Base-by-base conservation (phyloP, 2,888 invertebrate species). In the Notodonta dromedarius region DNA sequence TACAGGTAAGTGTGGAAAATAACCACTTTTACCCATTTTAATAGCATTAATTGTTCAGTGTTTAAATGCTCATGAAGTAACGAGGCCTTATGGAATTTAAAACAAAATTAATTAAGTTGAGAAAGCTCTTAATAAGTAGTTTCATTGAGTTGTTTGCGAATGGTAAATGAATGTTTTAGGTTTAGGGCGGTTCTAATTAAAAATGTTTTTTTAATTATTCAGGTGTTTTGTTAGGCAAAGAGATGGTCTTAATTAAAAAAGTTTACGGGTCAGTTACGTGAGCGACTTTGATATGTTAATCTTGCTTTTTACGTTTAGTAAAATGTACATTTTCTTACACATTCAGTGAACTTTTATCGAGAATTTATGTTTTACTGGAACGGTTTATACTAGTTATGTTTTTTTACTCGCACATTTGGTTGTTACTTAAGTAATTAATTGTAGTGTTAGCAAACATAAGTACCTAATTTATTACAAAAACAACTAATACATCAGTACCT, bases 201-300 rank as follows among this genome's bases (percentile, higher is more conserved):
- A 72, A 67, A 69, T 71, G 73, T 71, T 71, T 46, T 71, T 46
- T 70, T 55, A 60, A 39, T 57, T 48, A 57, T 57, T 65, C 67
- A 64, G 61, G 73, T 67, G 60, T 58, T 58, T 58, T 64, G 64
- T 72, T 67, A 62, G 55, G 46, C 61, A 44, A 63, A 57, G 59
- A 68, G 60, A 44, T 65, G 62, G 58, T 61, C 58, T 65, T 61
- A 68, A 73, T 73, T 72, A 65, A 64, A 72, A 73, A 72, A 72
- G 62, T 72, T 73, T 58, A 62, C 61, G 62, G 64, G 61, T 40
- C 62, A 63, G 66, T 66, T 60, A 69, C 57, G 40, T 14, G 40
- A 44, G 44, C 42, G 2, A 32, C 53, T 55, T 55, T 55, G 55
- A 55, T 14, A 42, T 55, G 55, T 16, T 42, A 55, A 55, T 42